Evolutionary conservation across 1,140 invertebrate species (phyloP).

Genomic region (Drosophila orena): DNA sequence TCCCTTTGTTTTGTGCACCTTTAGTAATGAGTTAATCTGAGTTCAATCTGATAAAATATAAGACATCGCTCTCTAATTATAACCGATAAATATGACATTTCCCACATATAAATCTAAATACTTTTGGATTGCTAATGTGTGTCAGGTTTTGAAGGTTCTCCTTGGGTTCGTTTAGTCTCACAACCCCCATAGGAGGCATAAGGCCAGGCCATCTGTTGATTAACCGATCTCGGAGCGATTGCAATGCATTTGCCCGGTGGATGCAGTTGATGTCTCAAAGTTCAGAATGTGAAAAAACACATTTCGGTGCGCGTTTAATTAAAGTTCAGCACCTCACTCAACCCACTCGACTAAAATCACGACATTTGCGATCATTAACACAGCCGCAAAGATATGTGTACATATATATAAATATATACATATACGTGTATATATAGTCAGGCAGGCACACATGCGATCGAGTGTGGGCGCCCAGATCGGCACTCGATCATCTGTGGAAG

Average conservation of each 20-base stretch:
- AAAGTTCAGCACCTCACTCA: conserved; percentile 54
- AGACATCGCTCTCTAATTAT: background rate
- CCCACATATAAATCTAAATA: background rate
- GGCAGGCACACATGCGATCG: conserved; percentile 29
- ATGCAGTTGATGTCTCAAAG: conserved; percentile 47
- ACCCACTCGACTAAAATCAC: conserved; percentile 50
- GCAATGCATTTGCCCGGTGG: conserved; percentile 25
- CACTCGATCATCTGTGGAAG: conserved; percentile 43
- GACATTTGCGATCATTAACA: conserved; percentile 54
- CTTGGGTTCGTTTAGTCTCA: conserved; percentile 3
- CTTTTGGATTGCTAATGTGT: conserved; percentile 1
- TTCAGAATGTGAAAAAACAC: conserved; percentile 50
- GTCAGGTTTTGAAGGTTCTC: conserved; percentile 26
- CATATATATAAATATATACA: too few relatives aligned
- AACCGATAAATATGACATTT: background rate
- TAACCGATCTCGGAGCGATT: conserved; percentile 34
- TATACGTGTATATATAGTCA: too few relatives aligned
- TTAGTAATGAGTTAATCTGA: too few relatives aligned
- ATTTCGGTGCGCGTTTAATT: conserved; percentile 53
- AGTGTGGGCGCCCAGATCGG: conserved; percentile 50
- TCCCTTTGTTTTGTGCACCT: too few relatives aligned
- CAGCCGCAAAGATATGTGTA: conserved; percentile 4
- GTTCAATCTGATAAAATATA: too few relatives aligned
- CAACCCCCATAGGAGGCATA: conserved; percentile 5
- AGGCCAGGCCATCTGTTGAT: conserved; percentile 36